Conservation (phyloP, 1,140 invertebrate genomes). For the Ylistrum balloti region DNA sequence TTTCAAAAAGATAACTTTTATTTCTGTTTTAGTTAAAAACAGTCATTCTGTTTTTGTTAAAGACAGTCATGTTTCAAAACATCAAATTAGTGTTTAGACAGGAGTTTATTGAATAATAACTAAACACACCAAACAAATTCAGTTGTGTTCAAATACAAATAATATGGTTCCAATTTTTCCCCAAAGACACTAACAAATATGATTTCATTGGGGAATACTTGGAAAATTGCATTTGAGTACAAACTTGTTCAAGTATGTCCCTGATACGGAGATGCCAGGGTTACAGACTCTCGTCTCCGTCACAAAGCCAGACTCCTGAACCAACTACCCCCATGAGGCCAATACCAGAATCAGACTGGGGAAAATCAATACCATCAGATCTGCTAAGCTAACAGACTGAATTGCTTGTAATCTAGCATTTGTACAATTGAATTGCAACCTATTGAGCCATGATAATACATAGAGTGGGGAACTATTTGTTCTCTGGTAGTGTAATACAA, state of each 20-base stretch:
- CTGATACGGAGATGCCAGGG: not conserved
- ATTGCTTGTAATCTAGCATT: slow-evolving; percentile 39
- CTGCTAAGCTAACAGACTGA: slow-evolving; percentile 32
- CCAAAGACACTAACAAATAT: not conserved
- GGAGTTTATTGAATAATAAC: no score
- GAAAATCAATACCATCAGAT: not conserved
- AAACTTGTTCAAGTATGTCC: not conserved
- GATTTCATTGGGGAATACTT: not conserved
- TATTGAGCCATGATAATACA: slow-evolving; percentile 29
- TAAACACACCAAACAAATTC: no score
- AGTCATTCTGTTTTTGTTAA: no score
- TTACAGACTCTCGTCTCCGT: not conserved
- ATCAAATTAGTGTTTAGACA: no score
- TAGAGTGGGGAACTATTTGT: not conserved
- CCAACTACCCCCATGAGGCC: not conserved
- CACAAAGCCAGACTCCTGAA: slow-evolving; percentile 3
- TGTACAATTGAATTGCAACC: slow-evolving; percentile 38
- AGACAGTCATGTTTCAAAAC: no score
- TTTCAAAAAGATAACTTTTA: no score
- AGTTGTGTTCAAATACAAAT: no score
- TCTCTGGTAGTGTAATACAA: not conserved
- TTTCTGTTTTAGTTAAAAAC: no score
- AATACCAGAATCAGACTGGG: not conserved
- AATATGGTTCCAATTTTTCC: not conserved
- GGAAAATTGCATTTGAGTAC: not conserved